phyloP scores from a whole-genome alignment of 92 coral and sea anemone species.

The Porites cylindrica region DNA sequence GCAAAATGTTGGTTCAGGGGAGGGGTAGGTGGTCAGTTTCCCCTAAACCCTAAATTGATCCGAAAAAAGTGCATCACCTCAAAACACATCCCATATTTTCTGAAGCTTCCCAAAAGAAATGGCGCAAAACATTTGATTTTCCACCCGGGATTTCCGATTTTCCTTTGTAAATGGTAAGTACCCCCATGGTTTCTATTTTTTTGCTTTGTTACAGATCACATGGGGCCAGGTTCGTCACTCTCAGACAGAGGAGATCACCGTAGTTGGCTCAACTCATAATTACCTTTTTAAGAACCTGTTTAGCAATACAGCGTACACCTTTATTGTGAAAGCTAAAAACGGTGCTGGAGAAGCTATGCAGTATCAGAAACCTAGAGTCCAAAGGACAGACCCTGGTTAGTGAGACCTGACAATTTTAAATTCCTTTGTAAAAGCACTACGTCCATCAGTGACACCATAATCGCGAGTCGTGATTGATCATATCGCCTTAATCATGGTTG shows the following conservation, averaged over 20 bases:
- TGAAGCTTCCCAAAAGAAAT: no score
- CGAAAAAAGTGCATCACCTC: no score
- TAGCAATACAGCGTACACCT: constrained; percentile 77
- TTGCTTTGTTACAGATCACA: constrained; percentile 44
- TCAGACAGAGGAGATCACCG: background rate
- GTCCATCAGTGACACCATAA: background rate
- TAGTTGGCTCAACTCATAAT: constrained; percentile 34
- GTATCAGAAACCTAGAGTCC: constrained; percentile 33
- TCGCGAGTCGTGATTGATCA: background rate
- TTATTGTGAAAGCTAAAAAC: constrained; percentile 69
- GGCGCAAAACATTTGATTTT: no score
- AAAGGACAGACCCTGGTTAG: constrained; percentile 75
- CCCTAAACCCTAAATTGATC: no score
- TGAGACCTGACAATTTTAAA: no score
- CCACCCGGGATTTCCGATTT: no score
- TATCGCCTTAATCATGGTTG: background rate
- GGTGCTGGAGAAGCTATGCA: constrained; percentile 58
- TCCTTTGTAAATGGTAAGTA: background rate
- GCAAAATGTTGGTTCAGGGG: no score
- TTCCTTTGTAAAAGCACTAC: no score
- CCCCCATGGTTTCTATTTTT: background rate
- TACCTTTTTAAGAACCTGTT: constrained; percentile 71
- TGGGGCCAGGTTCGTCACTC: constrained; percentile 45
- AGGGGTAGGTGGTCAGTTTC: no score
- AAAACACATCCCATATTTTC: no score